Base-by-base conservation (phyloP, 2,113 vertebrate genomes). In the Microtus pennsylvanicus region DNA sequence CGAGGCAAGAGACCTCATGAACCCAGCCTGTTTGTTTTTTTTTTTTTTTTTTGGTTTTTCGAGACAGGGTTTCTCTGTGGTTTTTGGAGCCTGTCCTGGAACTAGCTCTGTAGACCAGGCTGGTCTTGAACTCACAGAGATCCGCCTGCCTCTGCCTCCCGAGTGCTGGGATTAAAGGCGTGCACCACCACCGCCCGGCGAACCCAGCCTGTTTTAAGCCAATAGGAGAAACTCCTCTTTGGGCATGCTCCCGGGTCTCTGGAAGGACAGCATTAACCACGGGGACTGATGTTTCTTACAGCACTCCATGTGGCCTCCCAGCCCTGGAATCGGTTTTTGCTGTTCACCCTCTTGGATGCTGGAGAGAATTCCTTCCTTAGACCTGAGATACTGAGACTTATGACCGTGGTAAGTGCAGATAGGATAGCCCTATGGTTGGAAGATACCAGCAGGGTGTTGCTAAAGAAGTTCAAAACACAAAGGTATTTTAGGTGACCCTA, bases 321-420 rank as follows among this genome's bases (percentile, higher is more conserved):
- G 97, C 99, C 99, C 0, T 99, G 99, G 99, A 99, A 98, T 97
- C 98, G 98, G 42, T 99, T 99, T 98, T 97, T 99, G 96, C 98
- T 99, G 75, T 98, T 98, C 98, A 98, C 98, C 3, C 98, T 99
- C 77, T 97, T 99, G 77, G 97, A 87, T 97, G 98, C 99, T 55
- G 98, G 98, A 75, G 98, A 99, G 86, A 99, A 97, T 94, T 97
- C 98, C 83, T 97, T 98, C 82, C 98, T 99, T 90, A 99, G 99
- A 96, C 99, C 99, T 33, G 99, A 99, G 95, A 97, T 99, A 92
- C 98, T 99, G 96, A 98, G 98, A 97, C 98, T 99, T 88, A 96
- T 99, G 97, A 98, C 99, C 47, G 93, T 99, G 98, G 99, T 99
- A 97, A 99, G 99, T 97, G 21, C 33, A 80, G 94, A 87, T 75